These are phyloP conservation scores for Synergus japonicus DNA, from an alignment of 2,888 invertebrate genomes.

Conservation along the genomic window DNA sequence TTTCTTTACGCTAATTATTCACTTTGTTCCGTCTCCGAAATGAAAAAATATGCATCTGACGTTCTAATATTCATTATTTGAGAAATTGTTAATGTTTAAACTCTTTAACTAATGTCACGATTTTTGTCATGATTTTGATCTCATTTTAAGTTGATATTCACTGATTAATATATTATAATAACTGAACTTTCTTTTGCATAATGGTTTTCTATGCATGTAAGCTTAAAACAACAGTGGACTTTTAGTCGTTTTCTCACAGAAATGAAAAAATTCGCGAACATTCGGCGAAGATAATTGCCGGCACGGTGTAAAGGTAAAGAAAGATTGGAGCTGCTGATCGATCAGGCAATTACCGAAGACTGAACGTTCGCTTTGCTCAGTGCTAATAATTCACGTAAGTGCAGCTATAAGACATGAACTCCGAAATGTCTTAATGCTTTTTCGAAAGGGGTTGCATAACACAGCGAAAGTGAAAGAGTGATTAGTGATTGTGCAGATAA, in stretches of 20 bases:
- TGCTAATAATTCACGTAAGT: not conserved
- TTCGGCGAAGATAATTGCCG: not conserved
- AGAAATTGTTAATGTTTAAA: not conserved
- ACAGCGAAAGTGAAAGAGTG: not conserved
- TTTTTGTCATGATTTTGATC: no score
- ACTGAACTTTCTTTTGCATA: no score
- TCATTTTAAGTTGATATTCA: no score
- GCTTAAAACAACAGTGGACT: not conserved
- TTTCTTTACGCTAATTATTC: not conserved
- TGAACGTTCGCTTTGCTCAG: not conserved
- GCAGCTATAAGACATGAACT: not conserved
- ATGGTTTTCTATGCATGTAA: no score
- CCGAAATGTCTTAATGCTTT: not conserved
- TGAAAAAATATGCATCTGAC: not conserved
- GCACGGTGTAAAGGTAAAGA: not conserved
- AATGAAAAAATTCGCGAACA: not conserved
- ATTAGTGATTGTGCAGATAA: not conserved
- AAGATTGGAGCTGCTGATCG: not conserved
- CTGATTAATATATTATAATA: no score
- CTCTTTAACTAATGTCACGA: no score
- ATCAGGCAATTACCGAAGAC: slow-evolving; percentile 1
- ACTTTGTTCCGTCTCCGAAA: not conserved
- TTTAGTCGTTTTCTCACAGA: not conserved
- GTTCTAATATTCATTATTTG: not conserved
- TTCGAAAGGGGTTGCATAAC: not conserved